Conservation (phyloP, 2,113 vertebrate species). For the Paramormyrops kingsleyae region DNA sequence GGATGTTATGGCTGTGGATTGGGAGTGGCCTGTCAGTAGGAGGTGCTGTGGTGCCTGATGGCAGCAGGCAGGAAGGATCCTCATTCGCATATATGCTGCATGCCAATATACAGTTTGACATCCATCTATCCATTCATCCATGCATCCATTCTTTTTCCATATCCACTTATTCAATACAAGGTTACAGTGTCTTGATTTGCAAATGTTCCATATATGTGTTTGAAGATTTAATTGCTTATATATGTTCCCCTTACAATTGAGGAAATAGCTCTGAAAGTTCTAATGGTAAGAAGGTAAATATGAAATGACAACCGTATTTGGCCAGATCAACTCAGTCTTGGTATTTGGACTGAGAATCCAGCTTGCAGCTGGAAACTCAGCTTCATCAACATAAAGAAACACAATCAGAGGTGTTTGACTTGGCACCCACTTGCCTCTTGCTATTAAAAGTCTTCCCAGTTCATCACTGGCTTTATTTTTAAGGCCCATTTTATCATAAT, state of each 20-base stretch:
- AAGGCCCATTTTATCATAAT: conserved; percentile 29
- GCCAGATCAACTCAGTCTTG: not conserved
- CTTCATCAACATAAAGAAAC: conserved; percentile 20
- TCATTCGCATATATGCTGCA: not conserved
- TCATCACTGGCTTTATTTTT: conserved; percentile 30
- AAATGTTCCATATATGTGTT: not conserved
- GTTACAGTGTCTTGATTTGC: not conserved
- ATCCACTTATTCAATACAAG: not conserved
- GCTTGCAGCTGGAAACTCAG: not conserved
- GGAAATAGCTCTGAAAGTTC: not conserved
- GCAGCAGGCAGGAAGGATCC: not conserved
- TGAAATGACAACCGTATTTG: not conserved
- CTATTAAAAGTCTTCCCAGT: conserved; percentile 25
- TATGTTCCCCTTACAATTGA: not conserved
- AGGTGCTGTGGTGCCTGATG: not conserved
- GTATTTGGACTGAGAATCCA: not conserved
- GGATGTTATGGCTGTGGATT: not conserved
- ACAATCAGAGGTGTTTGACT: not conserved
- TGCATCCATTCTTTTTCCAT: not conserved
- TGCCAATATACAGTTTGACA: not conserved
- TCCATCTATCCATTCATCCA: not conserved
- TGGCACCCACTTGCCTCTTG: conserved; percentile 19
- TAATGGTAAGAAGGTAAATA: not conserved
- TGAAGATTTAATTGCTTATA: not conserved
- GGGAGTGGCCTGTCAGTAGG: not conserved